phyloP scores from a whole-genome alignment of 2,888 invertebrate species.

The Hypomecis punctinalis region DNA sequence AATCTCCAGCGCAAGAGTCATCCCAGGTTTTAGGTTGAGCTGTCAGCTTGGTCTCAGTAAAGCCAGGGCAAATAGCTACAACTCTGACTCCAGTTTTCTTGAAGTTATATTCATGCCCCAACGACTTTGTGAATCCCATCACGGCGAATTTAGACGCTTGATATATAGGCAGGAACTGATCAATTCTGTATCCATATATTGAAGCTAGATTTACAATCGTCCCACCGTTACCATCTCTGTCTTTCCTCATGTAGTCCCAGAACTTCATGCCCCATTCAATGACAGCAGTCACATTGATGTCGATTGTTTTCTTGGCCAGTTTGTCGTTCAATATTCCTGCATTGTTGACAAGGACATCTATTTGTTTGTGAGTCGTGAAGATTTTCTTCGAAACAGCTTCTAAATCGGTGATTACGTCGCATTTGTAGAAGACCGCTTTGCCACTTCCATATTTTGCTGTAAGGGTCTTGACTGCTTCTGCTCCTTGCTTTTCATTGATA shows the following conservation, averaged over 20 bases:
- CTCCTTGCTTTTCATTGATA: conserved; percentile 60
- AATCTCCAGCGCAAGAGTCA: conserved; percentile 44
- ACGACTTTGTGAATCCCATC: conserved; percentile 76
- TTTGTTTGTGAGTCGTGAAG: conserved; percentile 54
- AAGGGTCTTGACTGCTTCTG: conserved; percentile 68
- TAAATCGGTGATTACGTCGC: conserved; percentile 80
- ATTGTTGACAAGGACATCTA: conserved; percentile 74
- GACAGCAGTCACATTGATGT: conserved; percentile 63
- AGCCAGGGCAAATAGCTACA: conserved; percentile 79
- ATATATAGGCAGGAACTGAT: conserved; percentile 82
- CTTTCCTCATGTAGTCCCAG: conserved; percentile 82
- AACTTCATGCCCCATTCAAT: conserved; percentile 76
- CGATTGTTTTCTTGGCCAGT: conserved; percentile 52
- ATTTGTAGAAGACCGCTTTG: conserved; percentile 75
- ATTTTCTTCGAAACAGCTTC: conserved; percentile 64
- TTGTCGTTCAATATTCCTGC: conserved; percentile 64
- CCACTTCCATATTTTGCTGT: conserved; percentile 70
- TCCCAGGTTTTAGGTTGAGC: conserved; percentile 39
- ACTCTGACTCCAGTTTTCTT: conserved; percentile 78
- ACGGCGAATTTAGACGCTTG: conserved; percentile 86
- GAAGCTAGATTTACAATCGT: conserved; percentile 87
- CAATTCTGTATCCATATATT: conserved; percentile 80
- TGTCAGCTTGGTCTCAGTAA: conserved; percentile 68
- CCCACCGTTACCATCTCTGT: conserved; percentile 84
- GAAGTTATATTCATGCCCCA: conserved; percentile 72